Evolutionary conservation across 2,797 vertebrate species (phyloP), one percentile per base, ranked within the genome.

Genomic region (Darevskia mixta): DNA sequence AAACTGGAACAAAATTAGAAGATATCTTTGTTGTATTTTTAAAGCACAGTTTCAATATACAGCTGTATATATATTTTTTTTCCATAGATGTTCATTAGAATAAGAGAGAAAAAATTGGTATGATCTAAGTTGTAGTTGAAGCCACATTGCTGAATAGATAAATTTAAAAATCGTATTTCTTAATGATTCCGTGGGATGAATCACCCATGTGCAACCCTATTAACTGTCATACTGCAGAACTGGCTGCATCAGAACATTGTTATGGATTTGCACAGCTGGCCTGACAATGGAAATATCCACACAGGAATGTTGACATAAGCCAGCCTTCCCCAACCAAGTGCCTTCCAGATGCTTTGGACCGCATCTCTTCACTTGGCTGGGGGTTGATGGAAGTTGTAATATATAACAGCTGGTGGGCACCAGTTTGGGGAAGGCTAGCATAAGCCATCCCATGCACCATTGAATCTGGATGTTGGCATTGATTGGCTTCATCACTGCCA

Each of bases 1-100:
- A 45, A 13, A 3, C 82, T 89, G 86, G 85, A 6, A 88, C 2
- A 7, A 81, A 58, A 72, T 55, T 89, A 67, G 35, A 32, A 11
- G 1, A 23, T 41, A 71, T 66, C 76, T 45, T 9, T 20, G 83
- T 71, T 58, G 73, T 15, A 76, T 64, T 80, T 20, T 58, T 67
- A 87, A 85, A 5, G 1, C 86, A 13, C 43, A 77, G 5, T 4
- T 20, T 20, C 55, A 20, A n/a, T 32, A 2, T 79, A 32, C 55
- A 80, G 20, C 5, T 20, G 25, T 29, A 43, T 11, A 25, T 78
- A 76, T 45, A 29, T 78, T 29, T 10, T 29, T 10, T 15, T 64
- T 20, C 75, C 13, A 10, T 43, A 27, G 4, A 11, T 29, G 13
- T 5, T 43, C 38, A 76, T 76, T 76, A 25, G 38, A 43, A 43